Percentiles rank a stretch among this genome's conserved stretches.
phyloP scores from a whole-genome alignment of 2,888 invertebrate genomes.

The Chloromyia formosa region DNA sequence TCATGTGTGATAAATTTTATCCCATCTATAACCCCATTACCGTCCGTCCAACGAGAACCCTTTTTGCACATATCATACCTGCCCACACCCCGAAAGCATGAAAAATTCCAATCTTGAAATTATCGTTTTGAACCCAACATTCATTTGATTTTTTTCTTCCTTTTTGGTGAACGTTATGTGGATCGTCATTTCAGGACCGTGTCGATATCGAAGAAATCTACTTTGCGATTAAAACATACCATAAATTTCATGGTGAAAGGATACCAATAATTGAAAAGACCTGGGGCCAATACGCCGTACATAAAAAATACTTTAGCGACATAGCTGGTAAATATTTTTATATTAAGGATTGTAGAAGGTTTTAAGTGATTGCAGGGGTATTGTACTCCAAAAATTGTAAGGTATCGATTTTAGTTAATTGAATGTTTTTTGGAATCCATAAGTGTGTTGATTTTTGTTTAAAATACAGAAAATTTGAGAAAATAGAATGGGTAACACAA shows the following conservation, averaged over 20 bases:
- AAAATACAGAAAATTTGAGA: too few species aligned
- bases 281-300: conserved; percentile 78
- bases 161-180: too few species aligned
- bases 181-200: conserved; percentile 50
- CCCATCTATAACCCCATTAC: conserved; percentile 8
- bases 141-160: neutral
- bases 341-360: neutral
- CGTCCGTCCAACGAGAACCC: neutral
- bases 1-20: conserved; percentile 17
- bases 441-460: too few species aligned
- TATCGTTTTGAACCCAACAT: conserved; percentile 26
- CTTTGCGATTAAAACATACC: conserved; percentile 91
- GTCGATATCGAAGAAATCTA: conserved; percentile 55
- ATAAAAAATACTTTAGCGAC: conserved; percentile 86
- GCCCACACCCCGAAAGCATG: neutral
- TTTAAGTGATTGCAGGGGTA: neutral
- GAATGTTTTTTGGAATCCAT: too few species aligned
- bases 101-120: conserved; percentile 7
- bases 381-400: too few species aligned
- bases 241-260: conserved; percentile 81
- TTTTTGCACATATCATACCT: neutral
- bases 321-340: conserved; percentile 67
- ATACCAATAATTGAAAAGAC: conserved; percentile 82
- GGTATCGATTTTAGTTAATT: too few species aligned
- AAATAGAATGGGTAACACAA: too few species aligned